A percentile compares a stretch with the other conserved stretches of the same genome.
Conservation (phyloP, 2,113 vertebrate genomes). For the Opisthocomus hoazin region DNA sequence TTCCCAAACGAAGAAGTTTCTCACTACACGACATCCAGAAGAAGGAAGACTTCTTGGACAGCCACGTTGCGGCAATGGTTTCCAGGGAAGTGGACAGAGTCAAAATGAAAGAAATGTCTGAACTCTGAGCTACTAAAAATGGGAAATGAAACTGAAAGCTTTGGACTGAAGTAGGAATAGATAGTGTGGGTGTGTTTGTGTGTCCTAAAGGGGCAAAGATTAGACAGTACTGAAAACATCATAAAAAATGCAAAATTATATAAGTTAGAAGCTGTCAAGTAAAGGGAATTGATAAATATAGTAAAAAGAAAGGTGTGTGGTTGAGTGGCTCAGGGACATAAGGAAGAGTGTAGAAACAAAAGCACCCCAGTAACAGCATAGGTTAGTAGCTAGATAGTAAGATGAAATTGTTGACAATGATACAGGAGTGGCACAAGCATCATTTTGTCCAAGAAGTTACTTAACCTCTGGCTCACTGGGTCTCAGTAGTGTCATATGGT, state of each 20-base stretch:
- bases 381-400: neutral
- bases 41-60: neutral
- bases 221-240: neutral
- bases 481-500: neutral
- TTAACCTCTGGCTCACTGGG: neutral
- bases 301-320: neutral
- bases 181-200: neutral
- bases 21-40: neutral
- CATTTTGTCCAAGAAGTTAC: neutral
- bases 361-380: neutral
- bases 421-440: neutral
- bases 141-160: neutral
- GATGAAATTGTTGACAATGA: neutral
- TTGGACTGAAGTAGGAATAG: neutral
- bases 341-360: neutral
- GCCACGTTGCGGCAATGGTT: neutral
- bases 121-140: neutral
- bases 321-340: neutral
- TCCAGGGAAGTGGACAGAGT: neutral
- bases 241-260: neutral
- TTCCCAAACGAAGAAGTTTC: neutral
- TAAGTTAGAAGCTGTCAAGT: neutral
- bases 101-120: neutral
- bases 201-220: neutral
- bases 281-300: neutral